Conservation (phyloP, 2,797 vertebrate species). For the Enteromius fasciolatus region DNA sequence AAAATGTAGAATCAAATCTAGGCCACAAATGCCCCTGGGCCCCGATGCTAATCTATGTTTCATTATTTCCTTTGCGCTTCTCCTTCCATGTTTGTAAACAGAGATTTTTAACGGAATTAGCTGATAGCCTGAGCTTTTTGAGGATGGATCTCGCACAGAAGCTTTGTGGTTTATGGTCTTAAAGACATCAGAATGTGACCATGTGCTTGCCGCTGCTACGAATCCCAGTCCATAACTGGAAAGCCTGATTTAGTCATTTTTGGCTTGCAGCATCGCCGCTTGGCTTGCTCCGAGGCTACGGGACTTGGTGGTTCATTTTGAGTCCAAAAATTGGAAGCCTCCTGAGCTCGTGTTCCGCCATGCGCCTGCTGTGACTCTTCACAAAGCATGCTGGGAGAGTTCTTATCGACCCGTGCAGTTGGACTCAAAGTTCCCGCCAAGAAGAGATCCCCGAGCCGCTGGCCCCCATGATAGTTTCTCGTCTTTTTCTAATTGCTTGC, state of each 20-base stretch:
- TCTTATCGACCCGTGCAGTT: constrained; percentile 75
- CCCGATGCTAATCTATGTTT: constrained; percentile 81
- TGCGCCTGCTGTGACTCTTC: constrained; percentile 47
- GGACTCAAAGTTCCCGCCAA: constrained; percentile 67
- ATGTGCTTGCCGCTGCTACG: constrained; percentile 41
- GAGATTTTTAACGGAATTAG: constrained; percentile 71
- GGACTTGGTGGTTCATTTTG: constrained; percentile 22
- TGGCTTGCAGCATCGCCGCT: constrained; percentile 10
- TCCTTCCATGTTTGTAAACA: constrained; percentile 78
- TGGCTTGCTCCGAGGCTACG: constrained; percentile 18
- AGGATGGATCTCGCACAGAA: constrained; percentile 52
- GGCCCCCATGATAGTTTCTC: constrained; percentile 40
- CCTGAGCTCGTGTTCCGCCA: constrained; percentile 39
- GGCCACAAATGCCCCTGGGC: constrained; percentile 78
- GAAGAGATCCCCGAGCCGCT: constrained; percentile 61
- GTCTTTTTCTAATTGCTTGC: constrained; percentile 67
- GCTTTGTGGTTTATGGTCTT: constrained; percentile 66
- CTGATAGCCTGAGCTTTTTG: constrained; percentile 60
- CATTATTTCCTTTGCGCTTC: constrained; percentile 66
- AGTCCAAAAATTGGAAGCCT: constrained; percentile 33
- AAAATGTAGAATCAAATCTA: constrained; percentile 69
- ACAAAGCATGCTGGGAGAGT: constrained; percentile 68
- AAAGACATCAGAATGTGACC: constrained; percentile 71
- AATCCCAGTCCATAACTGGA: not conserved
- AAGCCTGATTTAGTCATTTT: constrained; percentile 56